Evolutionary conservation across 30 jellyfish, hydroid and myxozoan species (phyloP), one percentile per base, ranked within the genome.

Genomic region (Pseudorhiza aurosa): DNA sequence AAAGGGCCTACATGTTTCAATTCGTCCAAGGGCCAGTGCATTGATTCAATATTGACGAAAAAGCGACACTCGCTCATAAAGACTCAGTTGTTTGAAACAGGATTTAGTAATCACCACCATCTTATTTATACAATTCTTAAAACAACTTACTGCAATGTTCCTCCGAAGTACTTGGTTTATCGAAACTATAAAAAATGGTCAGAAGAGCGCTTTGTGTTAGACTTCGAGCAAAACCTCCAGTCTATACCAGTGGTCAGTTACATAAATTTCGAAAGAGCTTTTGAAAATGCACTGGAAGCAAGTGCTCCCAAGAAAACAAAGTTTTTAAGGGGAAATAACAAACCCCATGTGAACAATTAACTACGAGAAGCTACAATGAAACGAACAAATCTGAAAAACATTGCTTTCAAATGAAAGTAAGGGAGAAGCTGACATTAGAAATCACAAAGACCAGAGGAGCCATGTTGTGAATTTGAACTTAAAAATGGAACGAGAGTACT

Each of bases 81-180:
- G 39, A 46, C 90, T 33, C 36, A 37, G 55, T 59, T 87, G 21
- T 60, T 63, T 35, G 90, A 77, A 64, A 77, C 90, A 42, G 90
- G 90, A 43, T 60, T 77, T 59, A 31, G 76, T 42, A 87, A 77
- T 36, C 75, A 60, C 90, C 90, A 78, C 62, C 72, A 78, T 33
- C 68, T 78, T 81, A 78, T 63, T 15, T 64, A 39, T 47, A 78
- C 90, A 25, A 50, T 63, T 47, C 25, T 78, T 7, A 78, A 78
- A 63, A 59, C 90, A 49, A 47, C 74, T 27, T 71, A 10, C 76
- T 17, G 29, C 15, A 71, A 71, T 30, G 56, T 44, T 51, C 55
- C 32, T 15, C 81, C 85, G 33, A 47, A 43, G n/a, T n/a, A 71
- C 18, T 27, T 51, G 28, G 31, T 39, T 39, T 71, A 71, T 29